Evolutionary conservation across 1,140 invertebrate species (phyloP).

Genomic region (Halictus rubicundus): DNA sequence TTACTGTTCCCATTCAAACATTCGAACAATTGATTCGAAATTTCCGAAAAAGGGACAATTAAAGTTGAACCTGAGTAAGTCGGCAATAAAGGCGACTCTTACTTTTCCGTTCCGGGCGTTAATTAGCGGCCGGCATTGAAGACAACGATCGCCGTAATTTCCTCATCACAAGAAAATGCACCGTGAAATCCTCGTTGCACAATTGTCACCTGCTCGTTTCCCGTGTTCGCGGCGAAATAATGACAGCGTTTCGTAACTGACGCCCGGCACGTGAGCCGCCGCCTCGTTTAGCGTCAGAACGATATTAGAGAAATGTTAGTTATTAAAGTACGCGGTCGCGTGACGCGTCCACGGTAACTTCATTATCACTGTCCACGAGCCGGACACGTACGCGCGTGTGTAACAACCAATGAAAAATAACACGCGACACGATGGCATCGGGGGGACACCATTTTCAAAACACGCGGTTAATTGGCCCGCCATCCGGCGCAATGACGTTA

Average conservation of each 20-base stretch:
- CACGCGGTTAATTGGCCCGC: conserved; percentile 47
- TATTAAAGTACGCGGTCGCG: conserved; percentile 51
- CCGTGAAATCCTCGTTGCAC: background rate
- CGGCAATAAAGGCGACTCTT: too few relatives aligned
- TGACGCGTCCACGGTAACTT: conserved; percentile 48
- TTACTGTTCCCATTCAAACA: too few relatives aligned
- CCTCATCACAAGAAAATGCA: background rate
- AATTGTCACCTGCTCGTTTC: conserved; percentile 18
- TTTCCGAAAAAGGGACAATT: too few relatives aligned
- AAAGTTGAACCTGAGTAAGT: too few relatives aligned
- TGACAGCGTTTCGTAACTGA: conserved; percentile 34
- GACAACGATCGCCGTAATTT: too few relatives aligned
- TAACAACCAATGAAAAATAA: conserved; percentile 55
- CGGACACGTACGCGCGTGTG: background rate
- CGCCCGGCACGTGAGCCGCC: conserved; percentile 11
- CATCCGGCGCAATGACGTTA: conserved; percentile 27
- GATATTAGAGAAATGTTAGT: conserved; percentile 58
- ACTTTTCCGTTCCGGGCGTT: background rate
- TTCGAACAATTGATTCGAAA: too few relatives aligned
- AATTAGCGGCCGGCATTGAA: background rate
- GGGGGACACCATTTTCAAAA: conserved; percentile 33
- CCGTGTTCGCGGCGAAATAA: background rate
- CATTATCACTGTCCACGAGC: conserved; percentile 55
- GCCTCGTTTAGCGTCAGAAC: conserved; percentile 40
- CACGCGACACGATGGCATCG: background rate